Evolutionary conservation across 2,113 vertebrate species (phyloP).

Genomic region (Lanius ludovicianus): DNA sequence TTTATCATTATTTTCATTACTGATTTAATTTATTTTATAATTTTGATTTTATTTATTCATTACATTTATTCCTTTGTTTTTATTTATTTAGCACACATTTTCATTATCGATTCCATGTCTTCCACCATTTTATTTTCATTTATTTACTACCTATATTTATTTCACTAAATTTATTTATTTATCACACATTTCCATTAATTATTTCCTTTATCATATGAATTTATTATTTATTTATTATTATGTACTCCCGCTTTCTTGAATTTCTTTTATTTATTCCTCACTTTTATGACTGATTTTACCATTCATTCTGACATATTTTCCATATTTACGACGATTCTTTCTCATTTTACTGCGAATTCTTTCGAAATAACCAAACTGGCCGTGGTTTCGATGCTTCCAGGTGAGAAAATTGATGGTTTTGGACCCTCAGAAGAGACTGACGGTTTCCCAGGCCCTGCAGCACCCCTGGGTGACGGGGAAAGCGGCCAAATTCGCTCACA

Average conservation of each 20-base stretch:
- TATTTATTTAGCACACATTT: neutral
- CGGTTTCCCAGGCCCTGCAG: constrained; percentile 79
- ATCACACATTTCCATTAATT: too few species aligned
- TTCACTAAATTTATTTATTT: neutral
- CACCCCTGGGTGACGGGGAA: constrained; percentile 90
- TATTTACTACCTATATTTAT: neutral
- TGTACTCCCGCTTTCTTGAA: neutral
- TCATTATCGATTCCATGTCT: neutral
- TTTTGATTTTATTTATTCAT: neutral
- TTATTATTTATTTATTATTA: neutral
- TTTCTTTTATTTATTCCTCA: neutral
- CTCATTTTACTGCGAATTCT: accelerated
- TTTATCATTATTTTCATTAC: neutral
- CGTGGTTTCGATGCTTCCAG: neutral
- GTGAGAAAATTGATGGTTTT: constrained; percentile 85
- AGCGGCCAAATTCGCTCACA: constrained; percentile 85
- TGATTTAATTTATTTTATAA: neutral
- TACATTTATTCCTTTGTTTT: neutral
- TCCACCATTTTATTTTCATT: neutral
- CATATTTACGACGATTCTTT: neutral
- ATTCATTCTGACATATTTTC: accelerated
- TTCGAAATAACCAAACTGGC: accelerated
- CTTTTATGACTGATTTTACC: neutral
- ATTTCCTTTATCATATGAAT: neutral
- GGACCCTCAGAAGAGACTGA: constrained; percentile 84